These are phyloP conservation scores for Entomyzon cyanotis DNA, from an alignment of 2,113 vertebrate species.

Conservation along the genomic window DNA sequence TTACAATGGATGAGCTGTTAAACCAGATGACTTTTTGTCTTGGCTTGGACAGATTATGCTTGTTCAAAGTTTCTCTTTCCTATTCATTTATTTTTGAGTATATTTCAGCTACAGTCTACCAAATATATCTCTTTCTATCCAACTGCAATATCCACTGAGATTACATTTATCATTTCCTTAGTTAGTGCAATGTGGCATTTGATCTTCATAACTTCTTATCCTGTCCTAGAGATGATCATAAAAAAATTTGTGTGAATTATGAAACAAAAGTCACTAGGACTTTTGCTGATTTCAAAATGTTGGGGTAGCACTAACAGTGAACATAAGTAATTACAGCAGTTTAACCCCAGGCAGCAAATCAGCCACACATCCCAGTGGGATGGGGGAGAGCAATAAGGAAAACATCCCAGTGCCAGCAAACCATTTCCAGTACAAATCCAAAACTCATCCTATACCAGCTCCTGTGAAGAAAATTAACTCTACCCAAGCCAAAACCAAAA, in stretches of 20 bases:
- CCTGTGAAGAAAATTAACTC: too few species aligned
- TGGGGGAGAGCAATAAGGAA: too few species aligned
- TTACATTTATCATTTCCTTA: background rate
- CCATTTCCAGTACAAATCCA: too few species aligned
- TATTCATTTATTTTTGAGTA: background rate
- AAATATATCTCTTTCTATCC: background rate
- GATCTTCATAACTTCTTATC: background rate
- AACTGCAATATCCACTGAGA: background rate
- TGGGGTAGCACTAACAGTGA: background rate
- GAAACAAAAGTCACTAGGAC: background rate
- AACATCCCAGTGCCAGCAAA: too few species aligned
- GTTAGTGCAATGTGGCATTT: background rate
- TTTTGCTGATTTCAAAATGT: background rate
- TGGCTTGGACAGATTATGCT: background rate
- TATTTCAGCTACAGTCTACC: background rate
- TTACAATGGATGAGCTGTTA: background rate
- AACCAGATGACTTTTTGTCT: background rate
- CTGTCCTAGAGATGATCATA: background rate
- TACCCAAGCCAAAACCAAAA: background rate
- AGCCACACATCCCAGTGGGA: too few species aligned
- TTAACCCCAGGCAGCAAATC: too few species aligned
- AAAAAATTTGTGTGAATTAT: background rate
- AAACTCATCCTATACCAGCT: too few species aligned
- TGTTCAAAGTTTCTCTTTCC: background rate
- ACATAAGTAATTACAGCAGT: background rate